Percentiles rank a stretch among this genome's conserved stretches.
Evolutionary conservation across 2,797 vertebrate genomes (phyloP).

Genomic region (Enteromius fasciolatus): DNA sequence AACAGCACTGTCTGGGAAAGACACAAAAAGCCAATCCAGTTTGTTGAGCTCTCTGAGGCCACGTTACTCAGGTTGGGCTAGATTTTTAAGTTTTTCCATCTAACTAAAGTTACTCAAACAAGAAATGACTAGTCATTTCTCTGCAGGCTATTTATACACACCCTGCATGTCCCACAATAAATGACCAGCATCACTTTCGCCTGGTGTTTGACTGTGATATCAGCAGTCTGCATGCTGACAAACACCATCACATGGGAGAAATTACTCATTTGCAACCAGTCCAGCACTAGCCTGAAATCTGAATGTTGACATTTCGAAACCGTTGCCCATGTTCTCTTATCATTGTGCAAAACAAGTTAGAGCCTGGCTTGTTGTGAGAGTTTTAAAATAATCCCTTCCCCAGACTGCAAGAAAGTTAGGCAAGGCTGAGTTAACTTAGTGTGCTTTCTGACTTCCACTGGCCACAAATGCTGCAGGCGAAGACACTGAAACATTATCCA

Average conservation of each 20-base stretch:
- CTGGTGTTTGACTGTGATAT: background rate
- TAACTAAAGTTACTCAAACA: slow-evolving; percentile 1
- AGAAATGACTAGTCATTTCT: slow-evolving; percentile 15
- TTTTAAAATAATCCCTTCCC: background rate
- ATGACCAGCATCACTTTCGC: slow-evolving; percentile 10
- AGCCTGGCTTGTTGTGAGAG: background rate
- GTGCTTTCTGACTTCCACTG: background rate
- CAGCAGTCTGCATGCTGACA: too few relatives aligned
- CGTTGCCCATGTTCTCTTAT: background rate
- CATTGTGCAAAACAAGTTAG: background rate
- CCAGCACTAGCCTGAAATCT: background rate
- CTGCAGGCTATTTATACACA: slow-evolving; percentile 31
- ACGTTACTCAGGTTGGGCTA: slow-evolving; percentile 59
- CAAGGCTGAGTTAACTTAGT: background rate
- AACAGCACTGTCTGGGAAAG: background rate
- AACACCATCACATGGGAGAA: background rate
- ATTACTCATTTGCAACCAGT: background rate
- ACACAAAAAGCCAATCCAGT: slow-evolving; percentile 12
- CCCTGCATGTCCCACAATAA: slow-evolving; percentile 5
- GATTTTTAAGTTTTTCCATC: slow-evolving; percentile 56
- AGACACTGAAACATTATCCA: slow-evolving; percentile 25
- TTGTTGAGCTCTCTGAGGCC: slow-evolving; percentile 23
- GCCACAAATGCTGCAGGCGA: background rate
- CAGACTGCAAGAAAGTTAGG: background rate
- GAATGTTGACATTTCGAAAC: slow-evolving; percentile 26